These are phyloP conservation scores for Salvelinus alpinus DNA, from an alignment of 2,113 vertebrate species.

Conservation along the genomic window DNA sequence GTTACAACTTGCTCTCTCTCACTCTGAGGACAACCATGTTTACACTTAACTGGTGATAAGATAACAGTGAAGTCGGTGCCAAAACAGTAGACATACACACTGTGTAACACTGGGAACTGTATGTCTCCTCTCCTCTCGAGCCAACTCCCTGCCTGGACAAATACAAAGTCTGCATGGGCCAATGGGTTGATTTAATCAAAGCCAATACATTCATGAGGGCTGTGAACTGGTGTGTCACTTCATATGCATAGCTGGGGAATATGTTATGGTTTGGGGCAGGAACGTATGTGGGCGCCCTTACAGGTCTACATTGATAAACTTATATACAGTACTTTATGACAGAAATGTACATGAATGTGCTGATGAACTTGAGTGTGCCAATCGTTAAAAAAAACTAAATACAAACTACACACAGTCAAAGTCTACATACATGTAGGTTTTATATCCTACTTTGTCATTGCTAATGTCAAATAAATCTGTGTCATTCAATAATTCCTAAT, in stretches of 20 bases:
- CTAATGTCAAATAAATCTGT: background rate
- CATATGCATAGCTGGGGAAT: conserved; percentile 44
- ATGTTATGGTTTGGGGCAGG: background rate
- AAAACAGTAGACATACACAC: background rate
- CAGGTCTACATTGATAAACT: conserved; percentile 4
- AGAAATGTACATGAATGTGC: background rate
- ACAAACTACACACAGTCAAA: background rate
- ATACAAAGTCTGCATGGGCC: conserved; percentile 20
- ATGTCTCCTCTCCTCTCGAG: background rate
- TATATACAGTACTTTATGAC: background rate
- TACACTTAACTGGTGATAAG: background rate
- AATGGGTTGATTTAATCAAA: conserved; percentile 24
- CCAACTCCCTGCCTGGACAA: conserved; percentile 1
- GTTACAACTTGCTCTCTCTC: background rate
- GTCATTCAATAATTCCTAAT: background rate
- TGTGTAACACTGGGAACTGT: background rate
- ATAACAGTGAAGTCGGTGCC: background rate
- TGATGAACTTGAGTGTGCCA: conserved; percentile 20
- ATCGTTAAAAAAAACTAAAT: background rate
- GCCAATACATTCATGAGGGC: conserved; percentile 42
- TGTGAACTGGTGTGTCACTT: conserved; percentile 29
- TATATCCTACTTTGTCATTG: too few species aligned
- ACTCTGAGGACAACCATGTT: background rate
- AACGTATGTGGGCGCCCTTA: conserved; percentile 42
- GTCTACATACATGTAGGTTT: too few species aligned